Conservation (phyloP, 2,113 vertebrate genomes). For the Noctilio leporinus region DNA sequence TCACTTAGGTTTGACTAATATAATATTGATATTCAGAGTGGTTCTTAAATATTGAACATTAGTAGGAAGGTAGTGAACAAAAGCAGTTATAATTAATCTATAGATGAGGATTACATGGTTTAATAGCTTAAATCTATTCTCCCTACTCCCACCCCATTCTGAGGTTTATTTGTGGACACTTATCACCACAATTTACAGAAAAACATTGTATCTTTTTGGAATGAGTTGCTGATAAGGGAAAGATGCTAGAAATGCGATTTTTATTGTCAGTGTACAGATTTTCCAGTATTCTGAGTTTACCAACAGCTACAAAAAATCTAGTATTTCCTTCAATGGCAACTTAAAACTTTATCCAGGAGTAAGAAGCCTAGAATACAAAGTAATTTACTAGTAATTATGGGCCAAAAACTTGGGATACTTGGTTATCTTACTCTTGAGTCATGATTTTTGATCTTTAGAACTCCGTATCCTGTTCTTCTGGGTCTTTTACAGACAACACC, state of each 20-base stretch:
- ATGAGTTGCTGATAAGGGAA: neutral
- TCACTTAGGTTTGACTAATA: neutral
- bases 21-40: neutral
- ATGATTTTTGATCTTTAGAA: neutral
- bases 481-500: slow-evolving; percentile 14
- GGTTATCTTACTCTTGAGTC: neutral
- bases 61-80: slow-evolving; percentile 25
- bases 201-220: neutral
- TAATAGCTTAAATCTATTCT: neutral
- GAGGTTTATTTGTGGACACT: neutral
- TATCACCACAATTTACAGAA: neutral
- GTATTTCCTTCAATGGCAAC: neutral
- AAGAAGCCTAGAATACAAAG: neutral
- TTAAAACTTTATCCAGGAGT: neutral
- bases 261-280: neutral
- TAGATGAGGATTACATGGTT: neutral
- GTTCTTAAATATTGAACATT: slow-evolving; percentile 4
- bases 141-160: neutral
- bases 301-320: neutral
- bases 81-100: slow-evolving; percentile 14
- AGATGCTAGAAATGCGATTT: neutral
- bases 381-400: slow-evolving; percentile 31
- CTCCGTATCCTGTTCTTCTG: neutral
- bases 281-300: neutral
- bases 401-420: neutral